These are phyloP conservation scores for Sula dactylatra DNA, from an alignment of 2,113 vertebrate species.

Conservation along the genomic window DNA sequence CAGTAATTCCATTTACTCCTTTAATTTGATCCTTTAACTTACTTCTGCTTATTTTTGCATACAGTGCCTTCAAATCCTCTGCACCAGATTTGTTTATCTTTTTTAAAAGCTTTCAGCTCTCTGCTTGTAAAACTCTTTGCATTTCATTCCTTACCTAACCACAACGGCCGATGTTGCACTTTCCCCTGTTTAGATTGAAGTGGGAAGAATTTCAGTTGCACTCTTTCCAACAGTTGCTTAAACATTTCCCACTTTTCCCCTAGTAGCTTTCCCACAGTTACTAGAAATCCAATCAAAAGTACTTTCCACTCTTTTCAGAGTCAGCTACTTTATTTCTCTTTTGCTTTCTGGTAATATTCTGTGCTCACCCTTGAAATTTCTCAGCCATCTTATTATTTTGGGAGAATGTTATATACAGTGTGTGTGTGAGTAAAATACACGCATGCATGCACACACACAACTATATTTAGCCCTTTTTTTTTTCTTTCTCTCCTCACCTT, in stretches of 20 bases:
- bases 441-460: background rate
- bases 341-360: background rate
- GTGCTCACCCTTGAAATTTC: background rate
- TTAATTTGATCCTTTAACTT: constrained; percentile 65
- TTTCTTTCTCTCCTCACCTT: background rate
- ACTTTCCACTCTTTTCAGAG: constrained; percentile 21
- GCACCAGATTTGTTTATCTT: constrained; percentile 57
- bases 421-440: background rate
- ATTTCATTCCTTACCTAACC: constrained; percentile 68
- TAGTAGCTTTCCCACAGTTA: constrained; percentile 37
- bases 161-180: constrained; percentile 61
- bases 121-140: constrained; percentile 69
- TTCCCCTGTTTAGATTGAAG: constrained; percentile 64
- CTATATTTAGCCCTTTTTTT: background rate
- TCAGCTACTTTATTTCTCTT: constrained; percentile 32
- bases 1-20: constrained; percentile 57
- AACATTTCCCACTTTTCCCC: constrained; percentile 56
- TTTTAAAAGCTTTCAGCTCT: constrained; percentile 65
- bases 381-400: background rate
- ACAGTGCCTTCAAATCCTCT: constrained; percentile 45
- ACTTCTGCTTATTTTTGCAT: constrained; percentile 69
- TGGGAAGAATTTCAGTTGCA: constrained; percentile 63
- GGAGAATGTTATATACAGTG: background rate
- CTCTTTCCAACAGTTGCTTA: constrained; percentile 57
- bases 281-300: constrained; percentile 22